Evolutionary conservation across 2,113 vertebrate genomes (phyloP).

Genomic region (Arizona elegans): DNA sequence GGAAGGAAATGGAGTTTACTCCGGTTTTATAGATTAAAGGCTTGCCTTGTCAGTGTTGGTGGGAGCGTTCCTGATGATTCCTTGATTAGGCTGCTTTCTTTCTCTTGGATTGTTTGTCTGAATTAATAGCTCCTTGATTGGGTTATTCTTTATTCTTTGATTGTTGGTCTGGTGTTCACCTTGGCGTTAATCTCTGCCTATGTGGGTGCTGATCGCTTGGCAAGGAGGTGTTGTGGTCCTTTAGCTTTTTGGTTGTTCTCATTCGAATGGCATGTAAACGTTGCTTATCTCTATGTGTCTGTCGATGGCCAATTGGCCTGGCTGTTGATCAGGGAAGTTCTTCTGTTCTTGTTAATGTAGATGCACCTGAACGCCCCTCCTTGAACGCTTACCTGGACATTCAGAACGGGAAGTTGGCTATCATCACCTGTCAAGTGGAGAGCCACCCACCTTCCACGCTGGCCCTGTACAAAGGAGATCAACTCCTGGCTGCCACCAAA

Average conservation of each 20-base stretch:
- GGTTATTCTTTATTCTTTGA: not conserved
- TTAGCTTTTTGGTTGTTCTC: not conserved
- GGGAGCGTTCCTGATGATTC: not conserved
- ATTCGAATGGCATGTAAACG: not conserved
- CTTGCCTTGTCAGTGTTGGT: too few species aligned
- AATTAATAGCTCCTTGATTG: not conserved
- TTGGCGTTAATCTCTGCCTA: not conserved
- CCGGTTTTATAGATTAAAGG: too few species aligned
- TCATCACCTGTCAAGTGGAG: constrained; percentile 63
- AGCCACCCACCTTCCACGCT: constrained; percentile 64
- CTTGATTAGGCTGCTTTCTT: not conserved
- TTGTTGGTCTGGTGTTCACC: not conserved
- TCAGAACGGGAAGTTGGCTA: constrained; percentile 45
- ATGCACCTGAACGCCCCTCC: constrained; percentile 54
- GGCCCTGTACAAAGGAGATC: constrained; percentile 43
- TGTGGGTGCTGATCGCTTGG: not conserved
- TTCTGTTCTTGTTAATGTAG: not conserved
- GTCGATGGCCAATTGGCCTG: not conserved
- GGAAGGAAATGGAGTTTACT: too few species aligned
- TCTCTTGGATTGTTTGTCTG: not conserved
- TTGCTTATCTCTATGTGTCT: not conserved
- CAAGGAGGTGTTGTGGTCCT: not conserved
- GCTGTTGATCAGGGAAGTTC: not conserved
- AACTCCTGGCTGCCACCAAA: constrained; percentile 60
- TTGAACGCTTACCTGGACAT: constrained; percentile 68